Percentiles rank a stretch among this genome's conserved stretches.
phyloP scores from a whole-genome alignment of 2,888 invertebrate genomes.

The Eulithis prunata region DNA sequence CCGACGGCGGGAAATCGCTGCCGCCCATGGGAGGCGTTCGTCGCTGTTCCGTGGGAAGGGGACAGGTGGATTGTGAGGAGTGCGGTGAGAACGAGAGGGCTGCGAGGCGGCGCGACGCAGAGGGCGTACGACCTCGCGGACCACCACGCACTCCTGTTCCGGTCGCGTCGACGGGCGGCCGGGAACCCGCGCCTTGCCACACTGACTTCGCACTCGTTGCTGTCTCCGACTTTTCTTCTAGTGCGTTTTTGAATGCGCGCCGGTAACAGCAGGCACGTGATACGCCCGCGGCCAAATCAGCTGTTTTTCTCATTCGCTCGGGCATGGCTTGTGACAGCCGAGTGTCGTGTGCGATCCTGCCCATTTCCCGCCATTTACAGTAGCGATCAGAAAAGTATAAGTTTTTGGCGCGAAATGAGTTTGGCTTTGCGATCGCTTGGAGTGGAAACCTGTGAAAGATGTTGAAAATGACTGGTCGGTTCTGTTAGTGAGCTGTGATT shows the following conservation, averaged over 20 bases:
- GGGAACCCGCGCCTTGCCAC: constrained; percentile 79
- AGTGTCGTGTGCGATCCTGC: constrained; percentile 75
- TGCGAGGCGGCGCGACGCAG: constrained; percentile 85
- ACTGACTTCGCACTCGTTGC: constrained; percentile 72
- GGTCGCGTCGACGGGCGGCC: constrained; percentile 83
- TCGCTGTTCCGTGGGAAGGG: constrained; percentile 65
- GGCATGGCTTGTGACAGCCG: constrained; percentile 71
- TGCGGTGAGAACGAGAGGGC: constrained; percentile 65
- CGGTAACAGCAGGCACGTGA: constrained; percentile 79
- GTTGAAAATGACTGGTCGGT: constrained; percentile 61
- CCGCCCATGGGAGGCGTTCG: constrained; percentile 83
- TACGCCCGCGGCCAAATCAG: constrained; percentile 75
- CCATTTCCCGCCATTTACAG: constrained; percentile 74
- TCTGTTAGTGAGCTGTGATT: constrained; percentile 69
- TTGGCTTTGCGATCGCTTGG: constrained; percentile 44
- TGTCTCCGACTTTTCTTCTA: constrained; percentile 73
- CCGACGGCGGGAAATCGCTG: constrained; percentile 79
- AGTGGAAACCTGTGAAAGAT: constrained; percentile 59
- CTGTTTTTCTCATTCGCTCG: constrained; percentile 78
- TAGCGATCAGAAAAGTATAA: constrained; percentile 63
- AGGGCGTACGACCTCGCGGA: constrained; percentile 80
- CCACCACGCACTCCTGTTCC: constrained; percentile 82
- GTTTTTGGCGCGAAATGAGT: constrained; percentile 81
- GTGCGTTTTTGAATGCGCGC: constrained; percentile 79
- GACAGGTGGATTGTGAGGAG: constrained; percentile 56